Conservation (phyloP, 2,113 vertebrate species). For the Syrrhaptes paradoxus region DNA sequence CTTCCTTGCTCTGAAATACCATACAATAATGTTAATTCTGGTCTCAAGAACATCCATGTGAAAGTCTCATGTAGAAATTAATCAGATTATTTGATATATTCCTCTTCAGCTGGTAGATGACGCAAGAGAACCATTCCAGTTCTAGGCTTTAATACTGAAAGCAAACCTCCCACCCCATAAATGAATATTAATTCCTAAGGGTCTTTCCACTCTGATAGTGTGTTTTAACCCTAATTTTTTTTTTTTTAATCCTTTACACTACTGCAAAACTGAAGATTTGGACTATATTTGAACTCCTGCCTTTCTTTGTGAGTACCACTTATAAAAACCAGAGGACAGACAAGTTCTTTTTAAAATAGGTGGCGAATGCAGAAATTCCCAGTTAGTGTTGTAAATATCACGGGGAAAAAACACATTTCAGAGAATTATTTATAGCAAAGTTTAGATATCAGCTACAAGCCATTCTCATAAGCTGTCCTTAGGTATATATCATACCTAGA, state of each 20-base stretch:
- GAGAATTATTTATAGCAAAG: slow-evolving; percentile 37
- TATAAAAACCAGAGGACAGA: background rate
- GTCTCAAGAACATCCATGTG: background rate
- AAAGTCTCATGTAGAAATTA: background rate
- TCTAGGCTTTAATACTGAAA: background rate
- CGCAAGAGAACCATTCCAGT: background rate
- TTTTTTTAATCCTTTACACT: background rate
- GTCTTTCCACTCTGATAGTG: background rate
- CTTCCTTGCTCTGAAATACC: background rate
- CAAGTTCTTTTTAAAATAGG: background rate
- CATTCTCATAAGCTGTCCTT: slow-evolving; percentile 19
- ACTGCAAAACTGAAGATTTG: background rate
- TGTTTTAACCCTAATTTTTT: background rate
- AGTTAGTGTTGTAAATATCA: background rate
- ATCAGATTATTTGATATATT: background rate
- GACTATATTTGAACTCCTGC: background rate
- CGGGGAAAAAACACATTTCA: background rate
- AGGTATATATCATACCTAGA: slow-evolving; percentile 45
- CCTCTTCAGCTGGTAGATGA: background rate
- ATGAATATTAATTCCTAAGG: background rate
- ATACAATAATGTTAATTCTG: background rate
- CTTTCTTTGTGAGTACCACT: background rate
- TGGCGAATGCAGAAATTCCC: background rate
- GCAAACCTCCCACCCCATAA: background rate
- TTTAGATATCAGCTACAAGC: background rate